Evolutionary conservation across 2,888 invertebrate genomes (phyloP), one percentile per base, ranked within the genome.

Genomic region (Metacarcinus magister): DNA sequence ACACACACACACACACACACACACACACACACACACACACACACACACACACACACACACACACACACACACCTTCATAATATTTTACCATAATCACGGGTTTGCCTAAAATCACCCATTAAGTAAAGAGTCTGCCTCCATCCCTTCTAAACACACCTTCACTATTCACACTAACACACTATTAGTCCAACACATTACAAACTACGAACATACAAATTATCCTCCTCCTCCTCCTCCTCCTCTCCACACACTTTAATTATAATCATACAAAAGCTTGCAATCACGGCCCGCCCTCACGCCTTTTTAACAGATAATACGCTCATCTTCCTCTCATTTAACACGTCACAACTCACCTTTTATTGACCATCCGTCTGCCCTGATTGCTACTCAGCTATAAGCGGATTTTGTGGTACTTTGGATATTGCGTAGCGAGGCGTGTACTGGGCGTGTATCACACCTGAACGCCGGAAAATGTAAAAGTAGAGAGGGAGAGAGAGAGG

Each of bases 361-460:
- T 75, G 75, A 7, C 75, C 75, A 75, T 75, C 28, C 75, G 28
- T 7, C 2, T n/a, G 28, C 75, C 28, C 28, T 75, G 75, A 75
- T 75, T 75, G n/a, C 75, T 75, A 75, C 75, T 75, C 75, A 28
- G 75, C 8, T 75, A 28, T 75, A 75, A 75, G 75, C 75, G 75
- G 75, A n/a, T 75, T 75, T 75, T 75, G 75, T 7, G 75, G 75
- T 75, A 75, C 75, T 75, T 75, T 75, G 75, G 75, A 75, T 75
- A 75, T 10, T 75, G 75, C 28, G 8, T n/a, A 75, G 28, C 75
- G 75, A 28, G 75, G 75, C n/a, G 75, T 75, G n/a, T 10, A n/a
- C 28, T 75, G 28, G 28, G 28, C 28, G 10, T 75, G 28, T 75
- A n/a, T 28, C 75, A 75, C 75, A 28, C 54, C n/a, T 75, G n/a